These are phyloP conservation scores for Nothocercus nigrocapillus DNA, from an alignment of 2,113 vertebrate species.

Conservation along the genomic window DNA sequence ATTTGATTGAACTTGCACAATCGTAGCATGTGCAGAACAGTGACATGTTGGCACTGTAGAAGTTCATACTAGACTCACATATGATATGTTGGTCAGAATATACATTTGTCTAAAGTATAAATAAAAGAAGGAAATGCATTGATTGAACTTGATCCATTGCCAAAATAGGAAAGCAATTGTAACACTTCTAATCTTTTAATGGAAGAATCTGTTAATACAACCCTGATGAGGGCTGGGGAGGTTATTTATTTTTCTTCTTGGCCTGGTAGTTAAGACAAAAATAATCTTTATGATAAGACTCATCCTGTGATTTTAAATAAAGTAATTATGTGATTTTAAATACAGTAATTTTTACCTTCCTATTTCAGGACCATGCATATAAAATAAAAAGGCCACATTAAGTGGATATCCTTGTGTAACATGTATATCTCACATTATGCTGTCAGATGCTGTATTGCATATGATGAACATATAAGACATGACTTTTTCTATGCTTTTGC, in stretches of 20 bases:
- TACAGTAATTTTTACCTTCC: not conserved
- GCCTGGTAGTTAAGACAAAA: not conserved
- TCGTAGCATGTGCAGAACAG: not conserved
- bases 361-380: not conserved
- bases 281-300: not conserved
- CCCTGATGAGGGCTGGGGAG: not conserved
- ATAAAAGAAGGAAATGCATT: not conserved
- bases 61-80: not conserved
- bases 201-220: not conserved
- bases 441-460: not conserved
- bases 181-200: not conserved
- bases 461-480: not conserved
- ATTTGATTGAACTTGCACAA: not conserved
- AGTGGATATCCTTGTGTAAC: not conserved
- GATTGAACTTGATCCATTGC: not conserved
- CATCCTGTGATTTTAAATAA: not conserved
- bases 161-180: not conserved
- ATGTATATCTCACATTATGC: rapidly evolving
- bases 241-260: not conserved
- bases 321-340: not conserved
- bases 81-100: not conserved
- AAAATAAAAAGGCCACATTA: not conserved
- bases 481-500: conserved; percentile 23
- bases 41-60: not conserved
- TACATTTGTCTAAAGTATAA: not conserved